Conservation (phyloP, 1,140 invertebrate genomes). For the Brachystomella parvula region DNA sequence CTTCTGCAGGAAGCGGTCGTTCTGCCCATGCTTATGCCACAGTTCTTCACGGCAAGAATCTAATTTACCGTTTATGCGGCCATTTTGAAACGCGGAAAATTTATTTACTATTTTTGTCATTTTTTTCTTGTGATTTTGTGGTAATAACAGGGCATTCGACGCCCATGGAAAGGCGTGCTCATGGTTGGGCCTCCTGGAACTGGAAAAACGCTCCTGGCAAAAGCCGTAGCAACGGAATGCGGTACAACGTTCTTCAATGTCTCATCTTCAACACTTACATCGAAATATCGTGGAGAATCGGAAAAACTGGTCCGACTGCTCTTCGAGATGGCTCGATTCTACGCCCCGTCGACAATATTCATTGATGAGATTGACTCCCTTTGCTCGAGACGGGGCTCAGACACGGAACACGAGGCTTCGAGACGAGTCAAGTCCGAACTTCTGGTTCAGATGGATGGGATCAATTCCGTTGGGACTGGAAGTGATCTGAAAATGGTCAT, state of each 20-base stretch:
- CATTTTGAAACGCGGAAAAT: no score
- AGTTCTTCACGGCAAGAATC: conserved; percentile 75
- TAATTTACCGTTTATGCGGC: neutral
- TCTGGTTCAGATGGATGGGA: conserved; percentile 98
- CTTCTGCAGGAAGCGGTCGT: conserved; percentile 96
- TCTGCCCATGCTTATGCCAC: conserved; percentile 94
- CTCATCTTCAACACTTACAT: conserved; percentile 91
- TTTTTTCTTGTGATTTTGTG: neutral
- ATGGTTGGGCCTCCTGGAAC: conserved; percentile 73
- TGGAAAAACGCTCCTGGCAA: conserved; percentile 98
- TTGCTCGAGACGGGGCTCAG: conserved; percentile 88
- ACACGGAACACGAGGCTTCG: conserved; percentile 97
- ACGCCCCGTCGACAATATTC: conserved; percentile 98
- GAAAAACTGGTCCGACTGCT: conserved; percentile 95
- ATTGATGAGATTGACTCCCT: conserved; percentile 99
- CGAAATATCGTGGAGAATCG: conserved; percentile 96
- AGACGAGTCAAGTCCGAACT: conserved; percentile 95
- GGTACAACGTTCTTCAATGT: conserved; percentile 99
- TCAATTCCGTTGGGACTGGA: conserved; percentile 52
- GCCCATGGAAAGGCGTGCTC: conserved; percentile 88
- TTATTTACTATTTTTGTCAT: neutral
- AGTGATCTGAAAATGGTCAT: conserved; percentile 72
- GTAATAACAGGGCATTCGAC: conserved; percentile 65
- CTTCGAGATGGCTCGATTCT: conserved; percentile 99
- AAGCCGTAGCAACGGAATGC: conserved; percentile 98